Evolutionary conservation across 2,797 vertebrate genomes (phyloP), one percentile per base, ranked within the genome.

Genomic region (Semaprochilodus insignis): DNA sequence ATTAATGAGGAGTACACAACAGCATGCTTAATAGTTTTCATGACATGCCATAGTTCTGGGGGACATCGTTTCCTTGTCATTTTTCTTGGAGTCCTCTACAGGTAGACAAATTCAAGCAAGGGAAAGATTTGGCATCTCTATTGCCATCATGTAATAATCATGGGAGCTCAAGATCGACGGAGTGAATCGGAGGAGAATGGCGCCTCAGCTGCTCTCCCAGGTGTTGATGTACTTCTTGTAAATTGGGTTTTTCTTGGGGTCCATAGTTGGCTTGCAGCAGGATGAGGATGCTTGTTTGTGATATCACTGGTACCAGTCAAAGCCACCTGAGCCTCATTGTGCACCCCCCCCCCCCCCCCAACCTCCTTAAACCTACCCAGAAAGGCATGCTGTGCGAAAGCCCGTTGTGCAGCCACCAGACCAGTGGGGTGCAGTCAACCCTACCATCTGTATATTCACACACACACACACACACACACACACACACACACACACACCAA

Each of bases 361-460:
- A 6, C 44, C 21, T 77, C 67, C 78, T 85, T 81, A 80, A 85
- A 87, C 82, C 82, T 81, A 77, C 27, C 82, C 88, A 87, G 85
- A 87, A 85, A 83, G 40, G 17, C 85, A 87, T 79, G 71, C 87
- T 80, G 74, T 59, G 76, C 83, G 71, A 74, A 80, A 76, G 83
- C 87, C 88, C 81, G 74, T 87, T 82, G 85, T 91, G 86, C 88
- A 90, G 86, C 88, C 88, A 91, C 76, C 85, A 86, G 85, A 92
- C 88, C 92, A 88, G 89, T 85, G 86, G 91, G 94, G 91, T 93
- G 92, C 88, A 92, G 91, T 91, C 91, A 91, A 93, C 91, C 85
- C 90, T 87, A 89, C 93, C 90, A 93, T 93, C 92, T 94, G 93
- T 93, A 93, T 93, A 91, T 91, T 90, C 90, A 90, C 87, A 90